Conservation (phyloP, 2,888 invertebrate genomes). For the Therioaphis trifolii region DNA sequence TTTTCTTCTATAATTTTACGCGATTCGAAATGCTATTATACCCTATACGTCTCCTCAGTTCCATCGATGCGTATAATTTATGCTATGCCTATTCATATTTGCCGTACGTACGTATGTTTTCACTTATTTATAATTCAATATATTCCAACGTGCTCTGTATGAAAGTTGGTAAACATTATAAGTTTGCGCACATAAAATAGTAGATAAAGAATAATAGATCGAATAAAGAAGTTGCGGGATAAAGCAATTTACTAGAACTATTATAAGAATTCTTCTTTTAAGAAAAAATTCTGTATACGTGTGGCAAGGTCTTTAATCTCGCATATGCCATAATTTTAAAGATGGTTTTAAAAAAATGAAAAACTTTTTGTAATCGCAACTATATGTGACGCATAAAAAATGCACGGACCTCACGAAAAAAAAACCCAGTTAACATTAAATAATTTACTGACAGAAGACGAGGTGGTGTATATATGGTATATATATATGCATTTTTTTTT, state of each 20-base stretch:
- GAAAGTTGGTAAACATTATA: not conserved
- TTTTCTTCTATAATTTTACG: not conserved
- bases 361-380: slow-evolving; percentile 40
- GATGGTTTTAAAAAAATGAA: slow-evolving; percentile 29
- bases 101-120: slow-evolving; percentile 16
- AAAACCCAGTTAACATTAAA: not conserved
- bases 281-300: not conserved
- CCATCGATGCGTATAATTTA: not conserved
- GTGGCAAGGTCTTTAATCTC: not conserved
- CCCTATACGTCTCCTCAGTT: not conserved
- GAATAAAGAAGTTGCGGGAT: slow-evolving; percentile 25
- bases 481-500: too few relatives aligned
- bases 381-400: slow-evolving; percentile 24
- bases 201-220: slow-evolving; percentile 39
- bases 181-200: slow-evolving; percentile 30
- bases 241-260: slow-evolving; percentile 11
- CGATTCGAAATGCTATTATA: slow-evolving; percentile 23
- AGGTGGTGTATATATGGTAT: too few relatives aligned
- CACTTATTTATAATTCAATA: slow-evolving; percentile 37
- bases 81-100: slow-evolving; percentile 20
- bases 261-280: not conserved
- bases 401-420: not conserved
- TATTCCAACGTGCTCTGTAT: not conserved
- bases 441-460: slow-evolving; percentile 25
- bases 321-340: not conserved